Conservation (phyloP, 2,113 vertebrate genomes). For the Catagonus wagneri region DNA sequence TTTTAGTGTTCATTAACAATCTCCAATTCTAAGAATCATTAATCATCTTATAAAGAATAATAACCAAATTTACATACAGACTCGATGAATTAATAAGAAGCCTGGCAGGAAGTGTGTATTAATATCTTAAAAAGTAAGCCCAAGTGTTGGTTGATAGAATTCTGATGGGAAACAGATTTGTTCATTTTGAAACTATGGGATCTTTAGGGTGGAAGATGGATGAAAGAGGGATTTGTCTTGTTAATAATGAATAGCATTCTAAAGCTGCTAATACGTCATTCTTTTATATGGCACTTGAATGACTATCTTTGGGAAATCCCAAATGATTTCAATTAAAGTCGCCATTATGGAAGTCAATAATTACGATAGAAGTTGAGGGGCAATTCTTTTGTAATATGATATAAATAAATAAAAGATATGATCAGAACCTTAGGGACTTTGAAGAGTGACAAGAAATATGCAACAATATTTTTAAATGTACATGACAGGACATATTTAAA, state of each 20-base stretch:
- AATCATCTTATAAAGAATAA: constrained; percentile 8
- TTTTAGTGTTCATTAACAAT: constrained; percentile 43
- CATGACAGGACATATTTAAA: neutral
- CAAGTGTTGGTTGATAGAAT: constrained; percentile 24
- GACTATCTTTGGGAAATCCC: constrained; percentile 74
- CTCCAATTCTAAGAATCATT: constrained; percentile 48
- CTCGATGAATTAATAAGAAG: constrained; percentile 41
- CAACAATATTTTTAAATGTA: constrained; percentile 30
- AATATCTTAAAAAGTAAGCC: neutral
- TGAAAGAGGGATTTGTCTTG: constrained; percentile 29
- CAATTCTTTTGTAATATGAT: constrained; percentile 68
- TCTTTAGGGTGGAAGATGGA: neutral
- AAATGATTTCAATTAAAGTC: constrained; percentile 67
- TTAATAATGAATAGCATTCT: constrained; percentile 64
- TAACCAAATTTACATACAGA: constrained; percentile 1
- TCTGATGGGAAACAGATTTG: constrained; percentile 63
- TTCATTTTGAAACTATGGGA: constrained; percentile 47
- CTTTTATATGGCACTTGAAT: constrained; percentile 65
- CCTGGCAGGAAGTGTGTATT: neutral
- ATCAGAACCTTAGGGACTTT: constrained; percentile 23
- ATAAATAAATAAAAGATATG: constrained; percentile 58
- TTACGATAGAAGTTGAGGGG: constrained; percentile 65
- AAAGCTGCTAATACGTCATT: constrained; percentile 64
- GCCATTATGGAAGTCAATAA: constrained; percentile 73
- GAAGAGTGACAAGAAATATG: constrained; percentile 58